Conservation (phyloP, 2,888 invertebrate species). For the Smittia sp. region DNA sequence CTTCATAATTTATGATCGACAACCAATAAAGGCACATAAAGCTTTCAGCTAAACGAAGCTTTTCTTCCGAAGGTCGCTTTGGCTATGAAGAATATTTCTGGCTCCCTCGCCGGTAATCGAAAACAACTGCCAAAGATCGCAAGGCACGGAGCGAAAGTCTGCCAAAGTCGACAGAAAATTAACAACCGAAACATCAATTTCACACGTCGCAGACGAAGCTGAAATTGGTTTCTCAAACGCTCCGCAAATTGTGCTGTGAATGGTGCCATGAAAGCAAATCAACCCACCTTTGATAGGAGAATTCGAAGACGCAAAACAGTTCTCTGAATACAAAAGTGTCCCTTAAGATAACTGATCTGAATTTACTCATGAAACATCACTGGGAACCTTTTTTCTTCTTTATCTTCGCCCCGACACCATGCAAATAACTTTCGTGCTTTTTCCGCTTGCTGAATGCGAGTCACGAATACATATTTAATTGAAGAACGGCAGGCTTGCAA, state of each 20-base stretch:
- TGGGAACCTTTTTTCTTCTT: background rate
- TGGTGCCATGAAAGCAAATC: slow-evolving; percentile 8
- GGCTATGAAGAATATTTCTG: no score
- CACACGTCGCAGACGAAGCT: no score
- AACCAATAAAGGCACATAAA: no score
- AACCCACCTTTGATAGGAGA: background rate
- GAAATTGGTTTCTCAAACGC: no score
- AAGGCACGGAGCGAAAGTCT: no score
- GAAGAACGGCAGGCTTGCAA: slow-evolving; percentile 8
- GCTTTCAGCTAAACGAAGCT: no score
- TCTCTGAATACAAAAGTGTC: slow-evolving; percentile 4
- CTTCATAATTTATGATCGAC: no score
- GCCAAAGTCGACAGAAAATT: no score
- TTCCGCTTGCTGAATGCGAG: slow-evolving; percentile 7
- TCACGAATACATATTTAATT: slow-evolving; percentile 37
- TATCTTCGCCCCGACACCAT: slow-evolving; percentile 11
- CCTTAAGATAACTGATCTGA: slow-evolving; percentile 13
- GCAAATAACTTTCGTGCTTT: slow-evolving; percentile 24
- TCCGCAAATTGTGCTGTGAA: background rate
- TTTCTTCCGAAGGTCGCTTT: no score
- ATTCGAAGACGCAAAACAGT: background rate
- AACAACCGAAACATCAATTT: no score
- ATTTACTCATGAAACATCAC: slow-evolving; percentile 13
- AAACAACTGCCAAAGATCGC: no score
- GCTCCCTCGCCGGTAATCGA: no score